phyloP scores from a whole-genome alignment of 2,113 vertebrate genomes.

The Monarcha castaneiventris region DNA sequence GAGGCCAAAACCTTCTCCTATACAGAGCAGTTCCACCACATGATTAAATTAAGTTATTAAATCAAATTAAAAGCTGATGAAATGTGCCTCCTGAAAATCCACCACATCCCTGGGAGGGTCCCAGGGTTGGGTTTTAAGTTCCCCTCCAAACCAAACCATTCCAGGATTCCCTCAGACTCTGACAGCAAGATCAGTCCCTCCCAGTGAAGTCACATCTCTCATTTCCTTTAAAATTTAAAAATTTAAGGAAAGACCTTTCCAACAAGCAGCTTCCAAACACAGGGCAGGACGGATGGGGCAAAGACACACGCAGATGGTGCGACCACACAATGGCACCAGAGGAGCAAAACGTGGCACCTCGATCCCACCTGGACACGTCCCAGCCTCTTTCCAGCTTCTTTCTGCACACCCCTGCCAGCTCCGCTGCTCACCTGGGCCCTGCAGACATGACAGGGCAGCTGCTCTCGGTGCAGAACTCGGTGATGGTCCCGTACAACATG shows the following conservation, averaged over 20 bases:
- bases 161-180: not conserved
- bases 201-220: not conserved
- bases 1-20: rapidly evolving
- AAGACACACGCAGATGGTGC: not conserved
- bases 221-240: not conserved
- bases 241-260: not conserved
- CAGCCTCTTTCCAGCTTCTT: not conserved
- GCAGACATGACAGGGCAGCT: constrained; percentile 95
- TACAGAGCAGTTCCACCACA: rapidly evolving
- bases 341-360: rapidly evolving
- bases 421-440: constrained; percentile 82
- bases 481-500: constrained; percentile 96
- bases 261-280: not conserved
- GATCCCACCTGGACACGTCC: rapidly evolving
- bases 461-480: constrained; percentile 92
- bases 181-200: not conserved
- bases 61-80: not conserved
- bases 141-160: not conserved
- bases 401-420: rapidly evolving
- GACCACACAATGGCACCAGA: rapidly evolving
- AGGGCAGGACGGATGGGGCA: too few relatives aligned
- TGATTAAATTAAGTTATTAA: not conserved
- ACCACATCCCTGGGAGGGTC: not conserved
- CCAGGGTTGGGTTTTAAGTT: not conserved
- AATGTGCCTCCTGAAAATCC: not conserved